phyloP scores from a whole-genome alignment of 2,113 vertebrate species.

The Phaethon lepturus region DNA sequence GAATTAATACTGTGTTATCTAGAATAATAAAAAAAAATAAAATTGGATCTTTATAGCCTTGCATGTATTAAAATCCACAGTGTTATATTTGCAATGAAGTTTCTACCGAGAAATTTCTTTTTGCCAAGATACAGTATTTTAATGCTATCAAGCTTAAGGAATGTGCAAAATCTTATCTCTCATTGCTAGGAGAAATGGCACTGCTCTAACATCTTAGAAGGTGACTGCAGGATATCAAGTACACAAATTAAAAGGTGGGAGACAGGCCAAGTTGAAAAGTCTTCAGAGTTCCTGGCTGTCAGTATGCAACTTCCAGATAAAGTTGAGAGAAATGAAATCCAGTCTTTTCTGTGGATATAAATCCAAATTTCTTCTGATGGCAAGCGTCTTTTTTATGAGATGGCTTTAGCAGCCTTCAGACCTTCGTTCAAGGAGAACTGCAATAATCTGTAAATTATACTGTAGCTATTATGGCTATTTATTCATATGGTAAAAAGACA shows the following conservation, averaged over 20 bases:
- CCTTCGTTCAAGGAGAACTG: constrained; percentile 45
- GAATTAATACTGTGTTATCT: neutral
- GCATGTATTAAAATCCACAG: neutral
- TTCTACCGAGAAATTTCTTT: too few relatives aligned
- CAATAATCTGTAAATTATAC: constrained; percentile 48
- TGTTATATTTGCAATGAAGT: neutral
- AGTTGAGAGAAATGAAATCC: constrained; percentile 23
- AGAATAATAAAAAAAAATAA: neutral
- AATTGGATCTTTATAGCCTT: neutral
- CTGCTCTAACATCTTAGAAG: neutral
- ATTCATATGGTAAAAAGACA: constrained; percentile 21
- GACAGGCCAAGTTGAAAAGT: neutral
- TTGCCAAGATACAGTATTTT: constrained; percentile 31
- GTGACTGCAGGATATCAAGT: constrained; percentile 18
- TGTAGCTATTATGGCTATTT: constrained; percentile 42
- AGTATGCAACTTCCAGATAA: constrained; percentile 33
- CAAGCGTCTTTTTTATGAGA: neutral
- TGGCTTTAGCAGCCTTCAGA: constrained; percentile 23
- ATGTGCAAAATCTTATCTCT: constrained; percentile 46
- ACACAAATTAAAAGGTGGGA: constrained; percentile 8
- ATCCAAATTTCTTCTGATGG: neutral
- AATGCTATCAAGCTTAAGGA: constrained; percentile 10
- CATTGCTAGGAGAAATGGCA: constrained; percentile 14
- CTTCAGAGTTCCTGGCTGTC: constrained; percentile 14
- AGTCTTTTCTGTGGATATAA: constrained; percentile 16